A percentile compares a stretch with the other conserved stretches of the same genome.
phyloP scores from a whole-genome alignment of 2,113 vertebrate species.

The Myotis davidii region DNA sequence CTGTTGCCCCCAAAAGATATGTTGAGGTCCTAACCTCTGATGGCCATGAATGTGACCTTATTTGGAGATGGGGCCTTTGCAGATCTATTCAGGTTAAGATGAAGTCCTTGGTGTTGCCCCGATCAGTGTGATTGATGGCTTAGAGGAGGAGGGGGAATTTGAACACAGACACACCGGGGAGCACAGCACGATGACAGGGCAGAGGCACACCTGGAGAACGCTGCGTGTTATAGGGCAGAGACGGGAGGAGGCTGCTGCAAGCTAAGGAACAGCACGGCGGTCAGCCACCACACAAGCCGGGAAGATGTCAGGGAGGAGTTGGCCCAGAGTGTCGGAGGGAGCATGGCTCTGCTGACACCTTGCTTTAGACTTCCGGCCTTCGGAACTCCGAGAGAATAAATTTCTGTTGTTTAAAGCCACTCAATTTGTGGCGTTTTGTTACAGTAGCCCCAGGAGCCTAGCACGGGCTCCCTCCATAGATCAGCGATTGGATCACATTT shows the following conservation, averaged over 20 bases:
- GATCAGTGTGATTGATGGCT: not conserved
- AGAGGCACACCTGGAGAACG: not conserved
- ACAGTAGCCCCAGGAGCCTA: not conserved
- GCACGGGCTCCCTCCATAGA: not conserved
- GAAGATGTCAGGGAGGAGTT: not conserved
- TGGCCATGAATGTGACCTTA: not conserved
- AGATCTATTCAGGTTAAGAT: not conserved
- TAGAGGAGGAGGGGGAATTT: not conserved
- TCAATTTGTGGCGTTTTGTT: not conserved
- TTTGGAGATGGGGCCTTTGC: not conserved
- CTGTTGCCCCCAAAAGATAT: not conserved
- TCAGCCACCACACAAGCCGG: not conserved
- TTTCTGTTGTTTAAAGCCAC: not conserved
- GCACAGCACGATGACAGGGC: not conserved
- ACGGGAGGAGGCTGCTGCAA: fast-evolving
- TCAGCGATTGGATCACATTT: not conserved
- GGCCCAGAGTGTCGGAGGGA: not conserved
- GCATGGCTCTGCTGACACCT: not conserved
- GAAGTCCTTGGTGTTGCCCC: not conserved
- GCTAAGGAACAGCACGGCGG: no score
- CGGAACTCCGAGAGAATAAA: not conserved
- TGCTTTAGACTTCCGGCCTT: not conserved
- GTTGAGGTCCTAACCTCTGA: not conserved
- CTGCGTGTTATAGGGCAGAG: not conserved
- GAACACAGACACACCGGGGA: not conserved